Conservation (phyloP, 2,888 invertebrate species). For the Apoda limacodes region DNA sequence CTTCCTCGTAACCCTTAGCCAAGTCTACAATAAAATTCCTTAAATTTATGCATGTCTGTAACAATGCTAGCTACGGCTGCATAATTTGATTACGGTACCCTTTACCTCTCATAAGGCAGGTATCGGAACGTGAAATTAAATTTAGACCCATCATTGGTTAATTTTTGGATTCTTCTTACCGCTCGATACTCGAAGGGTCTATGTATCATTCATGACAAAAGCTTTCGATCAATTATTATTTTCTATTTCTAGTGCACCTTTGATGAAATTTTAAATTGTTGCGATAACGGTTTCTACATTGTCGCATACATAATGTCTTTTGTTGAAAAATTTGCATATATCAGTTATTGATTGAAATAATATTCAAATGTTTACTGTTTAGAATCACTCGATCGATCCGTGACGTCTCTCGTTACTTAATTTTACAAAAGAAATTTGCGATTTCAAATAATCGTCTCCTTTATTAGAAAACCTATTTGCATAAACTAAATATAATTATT, state of each 20-base stretch:
- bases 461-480: too few species aligned
- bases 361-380: conserved; percentile 58
- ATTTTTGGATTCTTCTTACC: conserved; percentile 61
- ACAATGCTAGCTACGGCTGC: conserved; percentile 64
- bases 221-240: conserved; percentile 64
- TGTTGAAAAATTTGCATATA: conserved; percentile 55
- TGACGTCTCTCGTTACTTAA: conserved; percentile 54
- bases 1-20: conserved; percentile 51
- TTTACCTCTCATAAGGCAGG: conserved; percentile 55
- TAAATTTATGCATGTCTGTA: conserved; percentile 60
- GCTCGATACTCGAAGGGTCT: conserved; percentile 43
- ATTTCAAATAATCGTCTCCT: conserved; percentile 45
- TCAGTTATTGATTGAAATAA: conserved; percentile 69
- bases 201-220: conserved; percentile 58
- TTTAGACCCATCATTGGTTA: conserved; percentile 67
- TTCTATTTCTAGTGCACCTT: conserved; percentile 55
- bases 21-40: conserved; percentile 55
- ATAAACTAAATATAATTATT: too few species aligned
- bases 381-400: conserved; percentile 55
- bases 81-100: conserved; percentile 66
- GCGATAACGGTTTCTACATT: conserved; percentile 62
- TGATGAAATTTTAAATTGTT: conserved; percentile 63
- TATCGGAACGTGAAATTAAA: conserved; percentile 67
- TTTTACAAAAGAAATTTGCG: conserved; percentile 31
- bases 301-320: conserved; percentile 51